These are phyloP conservation scores for Balanococcus diminutus DNA, from an alignment of 2,888 invertebrate species.

Conservation along the genomic window DNA sequence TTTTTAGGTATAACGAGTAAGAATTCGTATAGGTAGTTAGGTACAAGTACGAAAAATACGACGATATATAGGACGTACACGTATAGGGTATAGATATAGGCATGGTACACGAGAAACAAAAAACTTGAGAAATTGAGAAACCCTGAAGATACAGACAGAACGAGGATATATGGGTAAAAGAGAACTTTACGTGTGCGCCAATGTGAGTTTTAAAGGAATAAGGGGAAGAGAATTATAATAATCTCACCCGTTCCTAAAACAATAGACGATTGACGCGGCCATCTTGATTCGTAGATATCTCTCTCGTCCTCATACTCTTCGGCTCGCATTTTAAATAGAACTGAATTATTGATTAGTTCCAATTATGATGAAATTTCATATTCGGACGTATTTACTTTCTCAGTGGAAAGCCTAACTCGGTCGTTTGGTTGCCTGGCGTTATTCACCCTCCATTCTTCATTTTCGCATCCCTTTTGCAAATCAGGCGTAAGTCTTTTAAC, in stretches of 20 bases:
- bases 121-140: conserved; percentile 48
- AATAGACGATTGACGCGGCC: conserved; percentile 58
- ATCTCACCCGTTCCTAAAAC: conserved; percentile 56
- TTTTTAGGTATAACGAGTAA: too few relatives aligned
- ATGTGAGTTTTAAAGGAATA: conserved; percentile 56
- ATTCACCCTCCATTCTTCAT: conserved; percentile 56
- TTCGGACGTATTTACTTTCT: conserved; percentile 55
- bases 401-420: conserved; percentile 53
- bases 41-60: too few relatives aligned
- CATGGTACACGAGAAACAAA: neutral
- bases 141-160: conserved; percentile 54
- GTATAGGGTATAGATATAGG: neutral
- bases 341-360: conserved; percentile 57
- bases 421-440: conserved; percentile 56
- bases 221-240: conserved; percentile 55
- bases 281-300: conserved; percentile 57
- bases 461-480: conserved; percentile 44
- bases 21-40: too few relatives aligned
- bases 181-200: conserved; percentile 52
- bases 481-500: conserved; percentile 42
- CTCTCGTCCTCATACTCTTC: conserved; percentile 54
- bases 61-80: neutral
- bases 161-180: conserved; percentile 46
- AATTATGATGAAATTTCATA: conserved; percentile 55
- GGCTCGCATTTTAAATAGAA: conserved; percentile 56